Evolutionary conservation across 2,888 invertebrate species (phyloP).

Genomic region (Phalangium opilio): DNA sequence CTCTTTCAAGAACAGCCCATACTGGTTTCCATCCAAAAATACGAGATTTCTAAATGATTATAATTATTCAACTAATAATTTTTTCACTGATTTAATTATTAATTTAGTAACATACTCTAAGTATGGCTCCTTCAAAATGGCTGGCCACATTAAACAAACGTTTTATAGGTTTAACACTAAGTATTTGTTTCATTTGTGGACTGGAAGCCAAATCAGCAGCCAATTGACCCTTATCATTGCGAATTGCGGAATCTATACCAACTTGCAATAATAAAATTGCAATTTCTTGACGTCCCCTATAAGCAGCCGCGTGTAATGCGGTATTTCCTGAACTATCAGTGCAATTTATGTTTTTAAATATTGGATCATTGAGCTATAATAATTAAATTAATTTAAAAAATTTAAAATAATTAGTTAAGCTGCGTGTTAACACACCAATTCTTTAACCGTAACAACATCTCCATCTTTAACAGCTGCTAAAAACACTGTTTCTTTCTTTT

Average conservation of each 20-base stretch:
- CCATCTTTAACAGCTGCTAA: slow-evolving; percentile 46
- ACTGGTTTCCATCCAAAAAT: slow-evolving; percentile 49
- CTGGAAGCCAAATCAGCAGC: slow-evolving; percentile 46
- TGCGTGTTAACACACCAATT: slow-evolving; percentile 35
- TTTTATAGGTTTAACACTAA: slow-evolving; percentile 44
- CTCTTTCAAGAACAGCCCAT: slow-evolving; percentile 50
- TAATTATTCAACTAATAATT: slow-evolving; percentile 7
- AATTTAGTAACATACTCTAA: slow-evolving; percentile 44
- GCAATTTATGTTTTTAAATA: slow-evolving; percentile 46
- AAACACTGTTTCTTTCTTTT: slow-evolving; percentile 39
- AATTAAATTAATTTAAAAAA: background rate
- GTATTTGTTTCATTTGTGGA: slow-evolving; percentile 45
- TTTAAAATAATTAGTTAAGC: background rate
- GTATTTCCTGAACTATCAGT: slow-evolving; percentile 25
- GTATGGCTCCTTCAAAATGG: slow-evolving; percentile 46
- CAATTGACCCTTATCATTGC: slow-evolving; percentile 46
- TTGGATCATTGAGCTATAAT: slow-evolving; percentile 40
- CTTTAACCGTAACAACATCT: slow-evolving; percentile 39
- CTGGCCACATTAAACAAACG: slow-evolving; percentile 41
- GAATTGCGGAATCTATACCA: slow-evolving; percentile 45
- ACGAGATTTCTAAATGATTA: slow-evolving; percentile 34
- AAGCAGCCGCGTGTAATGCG: slow-evolving; percentile 43
- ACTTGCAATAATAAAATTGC: slow-evolving; percentile 48
- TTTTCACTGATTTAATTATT: no score
- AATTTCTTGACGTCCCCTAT: slow-evolving; percentile 45